Evolutionary conservation across 1,140 invertebrate species (phyloP), one percentile per base, ranked within the genome.

Genomic region (Cydia splendana): DNA sequence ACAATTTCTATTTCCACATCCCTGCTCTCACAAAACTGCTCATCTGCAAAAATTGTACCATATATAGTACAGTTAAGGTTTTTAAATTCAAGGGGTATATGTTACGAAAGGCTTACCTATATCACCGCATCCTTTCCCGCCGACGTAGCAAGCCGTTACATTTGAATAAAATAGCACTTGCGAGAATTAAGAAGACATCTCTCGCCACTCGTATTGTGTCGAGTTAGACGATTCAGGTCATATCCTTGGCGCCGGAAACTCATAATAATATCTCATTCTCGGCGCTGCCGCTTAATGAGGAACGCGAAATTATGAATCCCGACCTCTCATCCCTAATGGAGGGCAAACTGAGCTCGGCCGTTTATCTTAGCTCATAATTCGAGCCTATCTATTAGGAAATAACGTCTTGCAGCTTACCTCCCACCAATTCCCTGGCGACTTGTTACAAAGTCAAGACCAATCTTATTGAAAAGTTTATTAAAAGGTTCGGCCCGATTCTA

Each of bases 271-370:
- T 82, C 51, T 73, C 78, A 77, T 74, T 74, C 42, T 53, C 48
- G 76, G 74, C 76, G 76, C 77, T 65, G 65, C 67, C 75, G 71
- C 78, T 77, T 86, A 86, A 85, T 85, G 83, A 85, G 80, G 81
- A 80, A 65, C 80, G 80, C 79, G 34, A 38, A 85, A 85, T 86
- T 85, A 86, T 81, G 77, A 84, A 79, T 76, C 62, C 78, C 62
- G 75, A 51, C 67, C 67, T 65, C 79, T 77, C 76, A 81, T 77
- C 75, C 78, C 57, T 80, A 81, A 77, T 79, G 75, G 78, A 78
- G 34, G 34, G 67, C 34, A 71, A 71, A 71, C 67, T 71, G 30
- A 71, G 67, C 67, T 69, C 30, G 18, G 34, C 18, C 67, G 67
- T 71, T 71, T 42, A 71, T 71, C 67, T 78, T 80, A 80, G 77